Base-by-base conservation (phyloP, 2,888 invertebrate species). In the Dryococelus australis region DNA sequence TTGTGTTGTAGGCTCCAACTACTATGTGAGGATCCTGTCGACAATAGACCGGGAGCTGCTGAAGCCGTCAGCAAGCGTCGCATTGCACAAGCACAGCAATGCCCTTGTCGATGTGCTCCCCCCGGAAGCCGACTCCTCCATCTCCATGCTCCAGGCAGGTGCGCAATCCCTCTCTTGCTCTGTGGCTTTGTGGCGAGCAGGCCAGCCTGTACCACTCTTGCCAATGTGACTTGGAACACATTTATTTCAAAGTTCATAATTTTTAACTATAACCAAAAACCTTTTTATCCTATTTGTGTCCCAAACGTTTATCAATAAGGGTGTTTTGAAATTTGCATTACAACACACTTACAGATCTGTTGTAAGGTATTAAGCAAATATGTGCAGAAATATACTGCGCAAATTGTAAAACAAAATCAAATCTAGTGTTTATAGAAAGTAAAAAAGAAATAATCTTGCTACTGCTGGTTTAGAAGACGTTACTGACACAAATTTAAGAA, bases 81-180 rank as follows among this genome's bases (percentile, higher is more conserved):
- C 99, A 27, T 94, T 99, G 53, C 99, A 99, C 92, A 99, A 99
- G 92, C 99, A 99, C 93, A 99, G 99, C 91, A 99, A 99, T 95
- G 99, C 99, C n/a, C 94, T 99, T 88, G 99, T 99, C 0, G 99
- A 99, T 94, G 99, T 99, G 6, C 93, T 99, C 81, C 99, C 99
- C 9, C 99, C 99, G 0, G 99, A 99, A 93, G 99, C 99, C 0
- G 99, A 99, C 92, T 99, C 99, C 90, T 99, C 98, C 80, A 99
- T 99, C 90, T 98, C 99, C 87, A 99, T 99, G 99, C 94, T 99
- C 88, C 97, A 97, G 94, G 97, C 98, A 91, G 96, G 97, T 96
- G 92, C 91, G 91, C 89, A 47, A 24, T 28, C 83, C 28, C 8
- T 20, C 83, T 2, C 80, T 9, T 9, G 9, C 35, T 6, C 51